Conservation (phyloP, 2,888 invertebrate species). For the Norana najaformis region DNA sequence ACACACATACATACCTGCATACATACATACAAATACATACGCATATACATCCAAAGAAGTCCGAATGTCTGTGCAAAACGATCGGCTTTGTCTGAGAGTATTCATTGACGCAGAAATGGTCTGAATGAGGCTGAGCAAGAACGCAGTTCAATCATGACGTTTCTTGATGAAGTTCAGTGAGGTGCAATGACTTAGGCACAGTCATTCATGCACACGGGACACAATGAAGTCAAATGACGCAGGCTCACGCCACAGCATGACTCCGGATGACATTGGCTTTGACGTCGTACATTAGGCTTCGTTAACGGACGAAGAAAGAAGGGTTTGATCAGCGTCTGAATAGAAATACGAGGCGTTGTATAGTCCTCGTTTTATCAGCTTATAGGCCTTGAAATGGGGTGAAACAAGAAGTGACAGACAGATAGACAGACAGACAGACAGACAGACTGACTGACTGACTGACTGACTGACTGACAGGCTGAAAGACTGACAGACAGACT, state of each 20-base stretch:
- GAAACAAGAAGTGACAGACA: neutral
- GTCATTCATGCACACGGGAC: neutral
- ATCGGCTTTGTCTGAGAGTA: neutral
- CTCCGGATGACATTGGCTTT: neutral
- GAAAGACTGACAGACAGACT: neutral
- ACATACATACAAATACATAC: neutral
- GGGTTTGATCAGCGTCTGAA: neutral
- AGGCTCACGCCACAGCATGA: neutral
- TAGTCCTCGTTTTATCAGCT: neutral
- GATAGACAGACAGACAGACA: neutral
- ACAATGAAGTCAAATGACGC: neutral
- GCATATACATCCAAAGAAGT: neutral
- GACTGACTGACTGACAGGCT: neutral
- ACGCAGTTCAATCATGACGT: neutral
- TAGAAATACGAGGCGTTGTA: neutral
- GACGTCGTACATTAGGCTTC: neutral
- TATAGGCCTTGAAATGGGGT: neutral
- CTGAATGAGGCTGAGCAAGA: neutral
- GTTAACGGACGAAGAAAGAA: neutral
- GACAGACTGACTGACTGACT: neutral
- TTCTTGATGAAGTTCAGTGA: neutral
- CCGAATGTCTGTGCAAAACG: neutral
- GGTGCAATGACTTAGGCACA: neutral
- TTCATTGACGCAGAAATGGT: neutral
- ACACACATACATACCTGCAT: neutral